Evolutionary conservation across 2,797 vertebrate species (phyloP).

Genomic region (Pogoniulus pusillus): DNA sequence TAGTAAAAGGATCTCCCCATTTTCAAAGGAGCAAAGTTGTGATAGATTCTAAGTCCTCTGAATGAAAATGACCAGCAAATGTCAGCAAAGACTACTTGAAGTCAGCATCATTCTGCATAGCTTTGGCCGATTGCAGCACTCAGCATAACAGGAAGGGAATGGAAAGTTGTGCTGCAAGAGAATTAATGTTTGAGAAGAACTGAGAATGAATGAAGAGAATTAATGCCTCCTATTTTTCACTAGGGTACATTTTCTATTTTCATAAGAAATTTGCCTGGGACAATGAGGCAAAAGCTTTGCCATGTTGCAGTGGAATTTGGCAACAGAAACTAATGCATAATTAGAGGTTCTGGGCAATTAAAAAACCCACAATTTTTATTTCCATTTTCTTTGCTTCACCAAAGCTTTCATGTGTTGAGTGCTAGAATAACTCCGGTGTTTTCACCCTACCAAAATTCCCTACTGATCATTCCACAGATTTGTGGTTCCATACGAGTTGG

Average conservation of each 20-base stretch:
- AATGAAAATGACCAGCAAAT: neutral
- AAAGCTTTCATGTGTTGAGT: conserved; percentile 56
- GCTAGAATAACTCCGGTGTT: conserved; percentile 48
- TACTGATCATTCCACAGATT: conserved; percentile 49
- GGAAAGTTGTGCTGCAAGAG: neutral
- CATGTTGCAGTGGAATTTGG: neutral
- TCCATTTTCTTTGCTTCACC: conserved; percentile 49
- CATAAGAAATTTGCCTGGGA: neutral
- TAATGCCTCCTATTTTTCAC: neutral
- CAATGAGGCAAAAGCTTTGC: conserved; percentile 5
- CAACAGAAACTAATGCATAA: conserved; percentile 15
- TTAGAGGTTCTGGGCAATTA: conserved; percentile 47
- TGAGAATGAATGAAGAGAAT: no score
- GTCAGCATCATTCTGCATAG: neutral
- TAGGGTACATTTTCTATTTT: neutral
- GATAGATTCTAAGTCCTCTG: neutral
- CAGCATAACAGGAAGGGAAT: neutral
- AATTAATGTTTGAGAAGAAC: neutral
- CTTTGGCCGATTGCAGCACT: neutral
- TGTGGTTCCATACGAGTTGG: conserved; percentile 37
- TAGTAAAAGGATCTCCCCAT: neutral
- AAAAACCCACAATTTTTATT: neutral
- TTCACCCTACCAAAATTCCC: conserved; percentile 54
- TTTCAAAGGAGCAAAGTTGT: neutral
- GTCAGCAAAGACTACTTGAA: neutral